Evolutionary conservation across 2,113 vertebrate genomes (phyloP).

Genomic region (Pogona vitticeps): DNA sequence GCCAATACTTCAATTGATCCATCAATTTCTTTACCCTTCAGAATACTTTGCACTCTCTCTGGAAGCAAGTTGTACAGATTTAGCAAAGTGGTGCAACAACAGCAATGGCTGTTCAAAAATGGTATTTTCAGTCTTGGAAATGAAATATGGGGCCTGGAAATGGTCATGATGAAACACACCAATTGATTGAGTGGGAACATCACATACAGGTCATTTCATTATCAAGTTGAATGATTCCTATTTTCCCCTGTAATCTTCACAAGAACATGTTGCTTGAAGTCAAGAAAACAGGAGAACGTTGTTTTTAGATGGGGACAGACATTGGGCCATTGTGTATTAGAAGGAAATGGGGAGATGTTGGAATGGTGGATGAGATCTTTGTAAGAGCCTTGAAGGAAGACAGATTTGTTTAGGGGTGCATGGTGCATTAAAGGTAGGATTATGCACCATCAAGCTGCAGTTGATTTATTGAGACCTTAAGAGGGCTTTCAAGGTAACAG

Average conservation of each 20-base stretch:
- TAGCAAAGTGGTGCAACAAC: constrained; percentile 57
- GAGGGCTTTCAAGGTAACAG: no score
- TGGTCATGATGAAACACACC: background rate
- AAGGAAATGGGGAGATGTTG: constrained; percentile 32
- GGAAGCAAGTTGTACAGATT: constrained; percentile 51
- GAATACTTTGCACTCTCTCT: constrained; percentile 45
- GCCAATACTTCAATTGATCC: background rate
- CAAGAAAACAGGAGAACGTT: constrained; percentile 30
- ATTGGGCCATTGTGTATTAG: constrained; percentile 40
- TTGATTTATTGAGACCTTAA: no score
- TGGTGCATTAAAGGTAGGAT: no score
- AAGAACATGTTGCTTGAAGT: constrained; percentile 55
- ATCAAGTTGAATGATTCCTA: constrained; percentile 34
- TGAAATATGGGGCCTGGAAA: constrained; percentile 41
- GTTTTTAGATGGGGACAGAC: constrained; percentile 39
- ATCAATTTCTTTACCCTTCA: constrained; percentile 3
- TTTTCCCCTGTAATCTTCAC: constrained; percentile 35
- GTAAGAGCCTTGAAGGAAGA: background rate
- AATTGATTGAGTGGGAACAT: constrained; percentile 57
- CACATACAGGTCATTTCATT: constrained; percentile 40
- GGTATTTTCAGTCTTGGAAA: constrained; percentile 10
- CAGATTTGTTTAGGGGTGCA: no score
- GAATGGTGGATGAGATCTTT: background rate
- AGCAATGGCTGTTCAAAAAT: constrained; percentile 64
- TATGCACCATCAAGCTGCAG: no score